Percentiles rank a stretch among this genome's conserved stretches.
Evolutionary conservation across 2,113 vertebrate species (phyloP).

Genomic region (Hippocampus mohnikei): DNA sequence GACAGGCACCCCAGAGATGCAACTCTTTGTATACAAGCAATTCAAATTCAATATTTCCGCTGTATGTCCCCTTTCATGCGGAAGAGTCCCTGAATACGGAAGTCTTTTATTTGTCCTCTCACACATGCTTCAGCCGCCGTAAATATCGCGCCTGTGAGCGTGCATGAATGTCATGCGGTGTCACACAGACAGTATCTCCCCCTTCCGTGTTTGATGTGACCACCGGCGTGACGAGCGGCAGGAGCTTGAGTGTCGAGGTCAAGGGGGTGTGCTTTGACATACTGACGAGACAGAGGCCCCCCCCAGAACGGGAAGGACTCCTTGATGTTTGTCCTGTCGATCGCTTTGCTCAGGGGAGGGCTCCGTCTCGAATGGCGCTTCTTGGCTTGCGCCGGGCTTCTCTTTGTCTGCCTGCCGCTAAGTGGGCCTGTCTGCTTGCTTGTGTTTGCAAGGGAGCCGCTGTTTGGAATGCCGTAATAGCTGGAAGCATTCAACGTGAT

Average conservation of each 20-base stretch:
- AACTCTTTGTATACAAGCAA: neutral
- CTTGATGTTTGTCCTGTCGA: constrained; percentile 71
- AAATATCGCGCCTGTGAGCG: constrained; percentile 1
- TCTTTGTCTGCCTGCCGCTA: constrained; percentile 31
- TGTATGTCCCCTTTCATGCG: neutral
- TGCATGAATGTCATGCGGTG: constrained; percentile 1
- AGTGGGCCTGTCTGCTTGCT: neutral
- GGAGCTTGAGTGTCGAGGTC: constrained; percentile 54
- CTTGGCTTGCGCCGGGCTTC: constrained; percentile 27
- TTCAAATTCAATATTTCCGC: neutral
- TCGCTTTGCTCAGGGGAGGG: constrained; percentile 59
- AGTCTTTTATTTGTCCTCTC: neutral
- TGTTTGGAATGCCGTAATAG: constrained; percentile 24
- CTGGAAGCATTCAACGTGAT: constrained; percentile 9
- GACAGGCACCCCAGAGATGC: no score
- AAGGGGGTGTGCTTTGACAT: constrained; percentile 67
- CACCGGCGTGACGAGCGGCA: constrained; percentile 54
- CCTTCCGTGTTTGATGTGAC: constrained; percentile 62
- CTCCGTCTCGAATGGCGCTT: constrained; percentile 37
- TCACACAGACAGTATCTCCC: constrained; percentile 22
- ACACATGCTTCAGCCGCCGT: neutral
- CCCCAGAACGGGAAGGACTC: constrained; percentile 29
- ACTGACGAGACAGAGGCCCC: constrained; percentile 50
- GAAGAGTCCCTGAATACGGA: neutral
- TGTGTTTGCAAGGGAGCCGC: constrained; percentile 11